Evolutionary conservation across 30 jellyfish, hydroid and myxozoan species (phyloP).

Genomic region (Sanderia malayensis): DNA sequence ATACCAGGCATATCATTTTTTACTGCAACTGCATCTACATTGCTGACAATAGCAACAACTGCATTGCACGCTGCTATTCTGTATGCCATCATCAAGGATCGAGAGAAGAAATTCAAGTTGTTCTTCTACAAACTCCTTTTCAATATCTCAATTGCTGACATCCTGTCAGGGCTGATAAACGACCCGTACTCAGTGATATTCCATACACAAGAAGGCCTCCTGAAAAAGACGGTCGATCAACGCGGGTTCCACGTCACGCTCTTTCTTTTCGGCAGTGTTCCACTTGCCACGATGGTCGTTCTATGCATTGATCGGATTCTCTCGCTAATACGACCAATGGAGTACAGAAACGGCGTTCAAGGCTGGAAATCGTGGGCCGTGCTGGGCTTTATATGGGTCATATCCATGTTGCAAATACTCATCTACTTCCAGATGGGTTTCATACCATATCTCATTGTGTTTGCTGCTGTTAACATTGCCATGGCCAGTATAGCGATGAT

Average conservation of each 20-base stretch:
- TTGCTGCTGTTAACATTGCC: constrained; percentile 50
- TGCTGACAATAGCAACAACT: constrained; percentile 31
- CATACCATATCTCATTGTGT: constrained; percentile 44
- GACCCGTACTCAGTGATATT: constrained; percentile 46
- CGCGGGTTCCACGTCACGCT: constrained; percentile 39
- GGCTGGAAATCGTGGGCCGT: constrained; percentile 41
- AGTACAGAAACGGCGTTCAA: constrained; percentile 43
- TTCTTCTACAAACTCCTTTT: constrained; percentile 56
- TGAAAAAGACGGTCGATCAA: constrained; percentile 17
- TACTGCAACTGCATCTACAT: constrained; percentile 42
- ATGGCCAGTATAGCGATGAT: constrained; percentile 44
- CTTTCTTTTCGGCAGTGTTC: constrained; percentile 46
- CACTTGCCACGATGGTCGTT: constrained; percentile 37
- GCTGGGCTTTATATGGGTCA: constrained; percentile 29
- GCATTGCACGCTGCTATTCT: constrained; percentile 17
- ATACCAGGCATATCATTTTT: constrained; percentile 48
- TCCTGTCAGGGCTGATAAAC: constrained; percentile 33
- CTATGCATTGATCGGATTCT: constrained; percentile 38
- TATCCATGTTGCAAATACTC: constrained; percentile 25
- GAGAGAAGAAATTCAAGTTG: constrained; percentile 45
- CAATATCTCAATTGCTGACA: constrained; percentile 45
- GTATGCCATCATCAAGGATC: constrained; percentile 56
- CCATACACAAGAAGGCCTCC: constrained; percentile 53
- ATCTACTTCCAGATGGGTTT: constrained; percentile 56
- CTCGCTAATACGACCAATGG: constrained; percentile 30